Percentiles rank a stretch among this genome's conserved stretches.
phyloP scores from a whole-genome alignment of 2,113 vertebrate species.

The Lepus timidus region DNA sequence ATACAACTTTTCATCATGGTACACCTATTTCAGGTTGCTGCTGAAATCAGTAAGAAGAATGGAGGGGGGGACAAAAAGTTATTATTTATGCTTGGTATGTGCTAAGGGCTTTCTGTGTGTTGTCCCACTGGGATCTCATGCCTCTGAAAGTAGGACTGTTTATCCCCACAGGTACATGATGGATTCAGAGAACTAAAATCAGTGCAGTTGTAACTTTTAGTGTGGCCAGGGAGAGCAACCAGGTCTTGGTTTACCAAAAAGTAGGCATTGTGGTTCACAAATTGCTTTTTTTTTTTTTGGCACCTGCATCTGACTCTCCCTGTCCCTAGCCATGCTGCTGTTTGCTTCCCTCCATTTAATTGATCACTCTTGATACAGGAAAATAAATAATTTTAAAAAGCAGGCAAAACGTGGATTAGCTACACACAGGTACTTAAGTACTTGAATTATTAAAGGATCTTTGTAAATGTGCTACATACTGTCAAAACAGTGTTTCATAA shows the following conservation, averaged over 20 bases:
- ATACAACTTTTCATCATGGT: not conserved
- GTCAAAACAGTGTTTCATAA: not conserved
- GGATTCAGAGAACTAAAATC: not conserved
- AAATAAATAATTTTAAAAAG: not conserved
- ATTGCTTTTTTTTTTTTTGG: not conserved
- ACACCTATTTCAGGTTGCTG: not conserved
- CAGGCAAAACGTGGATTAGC: not conserved
- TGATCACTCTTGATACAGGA: not conserved
- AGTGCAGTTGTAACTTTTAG: not conserved
- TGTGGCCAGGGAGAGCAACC: not conserved
- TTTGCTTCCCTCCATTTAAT: not conserved
- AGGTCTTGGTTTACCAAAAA: not conserved
- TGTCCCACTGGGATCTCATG: not conserved
- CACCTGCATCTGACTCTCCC: too few relatives aligned
- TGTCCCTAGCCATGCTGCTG: not conserved
- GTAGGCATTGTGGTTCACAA: not conserved
- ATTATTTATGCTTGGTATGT: not conserved
- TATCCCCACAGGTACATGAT: not conserved
- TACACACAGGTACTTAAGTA: not conserved
- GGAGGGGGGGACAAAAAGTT: not conserved
- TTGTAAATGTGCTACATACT: conserved; percentile 7
- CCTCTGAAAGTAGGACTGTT: not conserved
- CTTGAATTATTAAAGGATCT: conserved; percentile 35
- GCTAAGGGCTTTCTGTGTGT: not conserved
- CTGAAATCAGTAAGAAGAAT: conserved; percentile 13